These are phyloP conservation scores for Oncorhynchus tshawytscha DNA, from an alignment of 2,113 vertebrate species.

Conservation along the genomic window DNA sequence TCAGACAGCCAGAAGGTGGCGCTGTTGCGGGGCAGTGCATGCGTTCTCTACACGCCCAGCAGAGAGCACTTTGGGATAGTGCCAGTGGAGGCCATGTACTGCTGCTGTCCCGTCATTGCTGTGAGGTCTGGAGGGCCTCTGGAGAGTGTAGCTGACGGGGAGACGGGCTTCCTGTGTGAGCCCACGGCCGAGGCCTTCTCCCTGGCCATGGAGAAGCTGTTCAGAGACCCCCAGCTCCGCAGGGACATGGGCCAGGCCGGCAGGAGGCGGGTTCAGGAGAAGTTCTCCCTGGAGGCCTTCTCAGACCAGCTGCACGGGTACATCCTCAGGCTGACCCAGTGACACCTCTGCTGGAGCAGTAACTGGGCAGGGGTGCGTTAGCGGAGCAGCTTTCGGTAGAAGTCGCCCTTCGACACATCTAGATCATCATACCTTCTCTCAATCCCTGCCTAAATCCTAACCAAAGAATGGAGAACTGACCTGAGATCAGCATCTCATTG, in stretches of 20 bases:
- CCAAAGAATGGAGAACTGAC: not conserved
- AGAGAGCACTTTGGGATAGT: constrained; percentile 98
- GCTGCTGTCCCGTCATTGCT: constrained; percentile 87
- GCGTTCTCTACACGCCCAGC: constrained; percentile 94
- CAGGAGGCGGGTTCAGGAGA: constrained; percentile 80
- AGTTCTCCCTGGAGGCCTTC: constrained; percentile 90
- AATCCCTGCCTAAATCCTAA: too few relatives aligned
- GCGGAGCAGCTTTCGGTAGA: not conserved
- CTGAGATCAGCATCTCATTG: not conserved
- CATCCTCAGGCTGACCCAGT: constrained; percentile 78
- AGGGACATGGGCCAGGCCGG: constrained; percentile 87
- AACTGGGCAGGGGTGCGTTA: not conserved
- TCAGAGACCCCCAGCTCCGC: constrained; percentile 81
- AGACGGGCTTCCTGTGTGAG: constrained; percentile 90
- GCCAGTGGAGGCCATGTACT: constrained; percentile 95
- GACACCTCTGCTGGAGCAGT: constrained; percentile 38
- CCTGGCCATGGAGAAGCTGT: constrained; percentile 85
- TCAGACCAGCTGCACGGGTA: constrained; percentile 84
- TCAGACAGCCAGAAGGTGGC: constrained; percentile 87
- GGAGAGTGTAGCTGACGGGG: constrained; percentile 83
- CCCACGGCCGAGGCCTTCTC: constrained; percentile 82
- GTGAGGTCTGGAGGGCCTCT: constrained; percentile 93
- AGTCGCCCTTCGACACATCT: not conserved
- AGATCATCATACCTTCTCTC: not conserved
- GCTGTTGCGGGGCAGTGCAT: constrained; percentile 76